Percentiles rank a stretch among this genome's conserved stretches.
phyloP scores from a whole-genome alignment of 2,797 vertebrate genomes.

The Pantherophis vulpinus region DNA sequence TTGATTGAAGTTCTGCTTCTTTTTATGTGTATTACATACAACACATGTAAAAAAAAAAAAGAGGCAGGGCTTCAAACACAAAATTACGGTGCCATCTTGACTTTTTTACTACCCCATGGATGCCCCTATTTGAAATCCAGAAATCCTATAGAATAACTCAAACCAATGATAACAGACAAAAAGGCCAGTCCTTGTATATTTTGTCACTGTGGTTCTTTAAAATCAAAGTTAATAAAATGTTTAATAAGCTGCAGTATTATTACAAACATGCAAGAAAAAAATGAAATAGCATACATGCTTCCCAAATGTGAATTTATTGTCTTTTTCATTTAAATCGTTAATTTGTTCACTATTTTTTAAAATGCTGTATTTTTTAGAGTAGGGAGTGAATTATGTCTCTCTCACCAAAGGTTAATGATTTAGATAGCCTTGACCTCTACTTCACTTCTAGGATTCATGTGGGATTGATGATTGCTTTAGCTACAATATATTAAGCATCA shows the following conservation, averaged over 20 bases:
- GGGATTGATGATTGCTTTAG: conserved; percentile 89
- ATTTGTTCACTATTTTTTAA: neutral
- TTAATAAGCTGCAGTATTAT: neutral
- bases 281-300: neutral
- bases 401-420: conserved; percentile 87
- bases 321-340: neutral
- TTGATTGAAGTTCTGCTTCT: neutral
- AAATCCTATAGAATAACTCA: neutral
- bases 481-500: conserved; percentile 92
- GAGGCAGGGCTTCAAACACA: neutral
- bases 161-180: neutral
- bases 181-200: neutral
- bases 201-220: neutral
- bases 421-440: conserved; percentile 88
- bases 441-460: conserved; percentile 92
- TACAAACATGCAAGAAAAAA: neutral
- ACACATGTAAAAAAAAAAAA: neutral
- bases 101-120: neutral
- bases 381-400: conserved; percentile 81
- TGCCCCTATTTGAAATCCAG: neutral
- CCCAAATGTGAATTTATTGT: neutral
- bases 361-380: conserved; percentile 61
- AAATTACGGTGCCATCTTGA: neutral
- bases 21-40: neutral
- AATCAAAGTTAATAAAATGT: neutral